phyloP scores from a whole-genome alignment of 2,888 invertebrate species.

The Andricus quercusramuli region DNA sequence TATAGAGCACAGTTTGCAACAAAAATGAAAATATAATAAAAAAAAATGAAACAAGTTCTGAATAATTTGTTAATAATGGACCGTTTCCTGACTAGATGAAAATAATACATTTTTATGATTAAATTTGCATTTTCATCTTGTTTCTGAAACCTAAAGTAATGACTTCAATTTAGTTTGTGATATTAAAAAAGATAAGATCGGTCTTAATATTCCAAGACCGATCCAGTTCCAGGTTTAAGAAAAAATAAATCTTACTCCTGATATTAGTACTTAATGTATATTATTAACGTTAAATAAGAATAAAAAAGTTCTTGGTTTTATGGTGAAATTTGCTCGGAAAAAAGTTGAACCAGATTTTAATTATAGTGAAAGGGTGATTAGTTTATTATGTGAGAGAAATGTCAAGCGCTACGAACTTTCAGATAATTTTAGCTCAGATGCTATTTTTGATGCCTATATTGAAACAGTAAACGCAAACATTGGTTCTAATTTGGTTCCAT shows the following conservation, averaged over 20 bases:
- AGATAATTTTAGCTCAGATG: slow-evolving; percentile 29
- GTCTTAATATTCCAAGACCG: slow-evolving; percentile 1
- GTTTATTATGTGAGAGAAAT: slow-evolving; percentile 6
- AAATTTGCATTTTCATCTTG: slow-evolving; percentile 4
- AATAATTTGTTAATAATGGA: not conserved
- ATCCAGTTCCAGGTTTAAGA: not conserved
- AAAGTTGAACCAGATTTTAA: not conserved
- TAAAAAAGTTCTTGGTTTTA: not conserved
- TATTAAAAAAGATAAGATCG: slow-evolving; percentile 10
- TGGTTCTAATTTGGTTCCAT: not conserved
- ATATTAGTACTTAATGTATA: not conserved
- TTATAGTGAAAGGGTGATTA: not conserved
- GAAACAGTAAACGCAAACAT: slow-evolving; percentile 29
- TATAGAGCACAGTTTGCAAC: not conserved
- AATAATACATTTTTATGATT: not conserved
- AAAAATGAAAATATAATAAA: not conserved
- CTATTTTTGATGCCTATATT: slow-evolving; percentile 34
- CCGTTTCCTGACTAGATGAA: not conserved
- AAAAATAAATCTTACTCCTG: not conserved
- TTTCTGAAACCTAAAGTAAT: slow-evolving; percentile 3
- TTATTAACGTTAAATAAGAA: not conserved
- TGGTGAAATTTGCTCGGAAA: not conserved
- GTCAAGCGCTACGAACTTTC: slow-evolving; percentile 21
- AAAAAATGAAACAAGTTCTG: not conserved
- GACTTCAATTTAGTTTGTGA: not conserved